Conservation (phyloP, 2,113 vertebrate species). For the Chitala chitala region DNA sequence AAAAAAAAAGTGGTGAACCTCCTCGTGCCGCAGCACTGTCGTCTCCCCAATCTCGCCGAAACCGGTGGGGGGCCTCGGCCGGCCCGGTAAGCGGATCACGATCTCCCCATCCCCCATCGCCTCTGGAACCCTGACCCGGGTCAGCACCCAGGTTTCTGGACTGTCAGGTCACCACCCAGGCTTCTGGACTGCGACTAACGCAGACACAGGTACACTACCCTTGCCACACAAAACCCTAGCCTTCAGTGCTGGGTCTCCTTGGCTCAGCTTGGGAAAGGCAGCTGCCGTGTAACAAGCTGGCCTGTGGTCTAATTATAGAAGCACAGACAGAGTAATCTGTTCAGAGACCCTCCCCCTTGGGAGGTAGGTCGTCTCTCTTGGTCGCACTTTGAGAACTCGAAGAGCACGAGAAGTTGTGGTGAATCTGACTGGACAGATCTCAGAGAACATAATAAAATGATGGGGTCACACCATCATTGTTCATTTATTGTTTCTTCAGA, state of each 20-base stretch:
- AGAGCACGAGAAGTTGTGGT: not conserved
- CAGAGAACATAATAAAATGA: not conserved
- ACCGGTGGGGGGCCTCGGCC: slow-evolving; percentile 37
- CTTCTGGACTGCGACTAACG: too few relatives aligned
- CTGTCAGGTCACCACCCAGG: not conserved
- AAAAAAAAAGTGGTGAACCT: slow-evolving; percentile 68
- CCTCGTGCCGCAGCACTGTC: slow-evolving; percentile 53
- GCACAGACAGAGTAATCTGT: slow-evolving; percentile 52
- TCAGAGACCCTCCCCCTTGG: slow-evolving; percentile 48
- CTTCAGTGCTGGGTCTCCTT: slow-evolving; percentile 38
- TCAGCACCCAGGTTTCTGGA: not conserved
- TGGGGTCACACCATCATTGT: not conserved
- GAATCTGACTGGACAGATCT: not conserved
- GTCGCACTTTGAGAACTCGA: slow-evolving; percentile 12
- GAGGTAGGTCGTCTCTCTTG: slow-evolving; percentile 14
- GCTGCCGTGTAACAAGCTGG: slow-evolving; percentile 37
- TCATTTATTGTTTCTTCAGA: not conserved
- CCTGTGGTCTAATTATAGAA: slow-evolving; percentile 67
- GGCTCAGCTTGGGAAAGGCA: slow-evolving; percentile 62
- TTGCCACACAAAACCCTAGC: slow-evolving; percentile 5
- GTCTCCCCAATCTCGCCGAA: slow-evolving; percentile 47
- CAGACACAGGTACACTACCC: too few relatives aligned
- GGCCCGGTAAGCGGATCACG: slow-evolving; percentile 48
- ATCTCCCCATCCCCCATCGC: slow-evolving; percentile 51
- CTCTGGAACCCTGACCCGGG: not conserved